These are phyloP conservation scores for Agrypnia vestita DNA, from an alignment of 1,140 invertebrate species.

Conservation along the genomic window DNA sequence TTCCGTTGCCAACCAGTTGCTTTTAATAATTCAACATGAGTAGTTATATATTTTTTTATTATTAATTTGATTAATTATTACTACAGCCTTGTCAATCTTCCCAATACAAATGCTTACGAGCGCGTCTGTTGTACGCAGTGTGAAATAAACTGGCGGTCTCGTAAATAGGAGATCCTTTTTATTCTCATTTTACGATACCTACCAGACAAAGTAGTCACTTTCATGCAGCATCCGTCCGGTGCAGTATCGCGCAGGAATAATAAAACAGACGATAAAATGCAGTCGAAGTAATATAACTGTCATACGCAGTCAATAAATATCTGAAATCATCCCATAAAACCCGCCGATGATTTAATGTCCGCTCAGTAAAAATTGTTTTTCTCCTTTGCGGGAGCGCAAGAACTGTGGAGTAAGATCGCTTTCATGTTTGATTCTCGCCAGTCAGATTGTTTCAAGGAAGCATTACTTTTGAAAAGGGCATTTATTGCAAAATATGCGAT, in stretches of 20 bases:
- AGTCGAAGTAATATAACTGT: constrained; percentile 53
- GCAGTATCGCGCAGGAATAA: constrained; percentile 35
- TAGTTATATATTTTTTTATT: too few species aligned
- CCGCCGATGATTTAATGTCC: constrained; percentile 47
- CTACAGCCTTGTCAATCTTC: too few species aligned
- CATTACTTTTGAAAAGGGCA: too few species aligned
- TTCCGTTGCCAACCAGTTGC: too few species aligned
- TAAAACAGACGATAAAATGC: constrained; percentile 57
- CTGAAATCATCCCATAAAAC: constrained; percentile 52
- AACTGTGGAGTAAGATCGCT: not conserved
- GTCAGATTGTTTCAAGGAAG: not conserved
- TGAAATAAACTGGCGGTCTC: too few species aligned
- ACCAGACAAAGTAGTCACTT: constrained; percentile 29
- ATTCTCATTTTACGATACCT: too few species aligned
- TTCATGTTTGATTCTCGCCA: not conserved
- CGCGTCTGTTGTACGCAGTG: too few species aligned
- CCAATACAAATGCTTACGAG: too few species aligned
- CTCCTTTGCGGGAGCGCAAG: not conserved
- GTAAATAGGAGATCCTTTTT: too few species aligned
- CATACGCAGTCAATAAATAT: constrained; percentile 55
- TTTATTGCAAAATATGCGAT: too few species aligned
- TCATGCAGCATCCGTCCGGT: constrained; percentile 19
- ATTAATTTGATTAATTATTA: too few species aligned
- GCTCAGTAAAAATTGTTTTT: constrained; percentile 27
- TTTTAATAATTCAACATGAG: too few species aligned